A percentile compares a stretch with the other conserved stretches of the same genome.
These are phyloP conservation scores for Sardinella longiceps DNA, from an alignment of 2,797 vertebrate species.

Conservation along the genomic window DNA sequence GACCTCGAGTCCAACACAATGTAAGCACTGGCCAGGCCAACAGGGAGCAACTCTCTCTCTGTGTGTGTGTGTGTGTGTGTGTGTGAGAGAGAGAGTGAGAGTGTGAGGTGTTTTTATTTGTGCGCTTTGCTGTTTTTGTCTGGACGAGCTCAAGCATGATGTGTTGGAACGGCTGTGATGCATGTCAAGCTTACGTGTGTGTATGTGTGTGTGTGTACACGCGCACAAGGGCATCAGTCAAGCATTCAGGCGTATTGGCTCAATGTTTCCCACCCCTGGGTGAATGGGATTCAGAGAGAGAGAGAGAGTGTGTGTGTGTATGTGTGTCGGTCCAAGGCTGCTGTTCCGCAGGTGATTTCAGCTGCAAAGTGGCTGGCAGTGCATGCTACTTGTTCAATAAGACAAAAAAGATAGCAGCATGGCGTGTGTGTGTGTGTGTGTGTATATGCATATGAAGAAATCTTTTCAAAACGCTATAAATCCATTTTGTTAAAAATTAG, in stretches of 20 bases:
- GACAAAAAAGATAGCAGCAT: background rate
- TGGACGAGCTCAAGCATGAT: background rate
- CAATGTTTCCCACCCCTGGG: background rate
- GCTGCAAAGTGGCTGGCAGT: background rate
- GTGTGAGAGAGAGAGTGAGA: conserved; percentile 16
- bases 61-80: conserved; percentile 39
- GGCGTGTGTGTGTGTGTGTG: conserved; percentile 35
- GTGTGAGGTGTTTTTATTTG: conserved; percentile 25
- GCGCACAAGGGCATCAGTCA: background rate
- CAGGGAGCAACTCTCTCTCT: conserved; percentile 39
- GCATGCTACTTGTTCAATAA: background rate
- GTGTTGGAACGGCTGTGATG: background rate
- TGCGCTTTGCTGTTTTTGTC: conserved; percentile 25
- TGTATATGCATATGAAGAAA: background rate
- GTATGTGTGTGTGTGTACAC: background rate
- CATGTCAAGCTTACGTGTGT: background rate
- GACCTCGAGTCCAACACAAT: background rate
- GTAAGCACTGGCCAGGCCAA: conserved; percentile 17
- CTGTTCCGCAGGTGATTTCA: too few relatives aligned
- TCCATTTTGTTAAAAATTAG: too few relatives aligned
- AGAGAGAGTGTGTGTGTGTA: background rate
- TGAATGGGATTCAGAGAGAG: background rate
- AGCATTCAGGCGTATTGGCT: background rate
- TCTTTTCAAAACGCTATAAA: too few relatives aligned
- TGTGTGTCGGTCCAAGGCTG: too few relatives aligned